Base-by-base conservation (phyloP, 2,113 vertebrate genomes). In the Anarhynchus alexandrinus region DNA sequence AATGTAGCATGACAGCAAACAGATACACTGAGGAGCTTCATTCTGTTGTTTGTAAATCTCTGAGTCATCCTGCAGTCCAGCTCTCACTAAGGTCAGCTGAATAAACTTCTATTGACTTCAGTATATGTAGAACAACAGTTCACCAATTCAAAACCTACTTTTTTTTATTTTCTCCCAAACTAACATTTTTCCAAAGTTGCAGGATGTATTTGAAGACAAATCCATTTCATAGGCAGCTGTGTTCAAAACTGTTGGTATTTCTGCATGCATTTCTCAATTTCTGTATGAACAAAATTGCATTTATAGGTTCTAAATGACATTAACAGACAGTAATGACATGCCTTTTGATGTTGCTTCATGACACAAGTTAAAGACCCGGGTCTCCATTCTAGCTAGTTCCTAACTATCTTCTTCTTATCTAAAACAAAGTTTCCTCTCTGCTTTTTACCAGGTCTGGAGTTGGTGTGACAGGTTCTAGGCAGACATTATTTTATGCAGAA, bases 401-500 rank as follows among this genome's bases (percentile, higher is more conserved):
- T 67, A 32, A 10, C 38, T 91, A 11, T 38, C 10, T 45, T 52
- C 51, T 87, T 86, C 74, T 73, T 77, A 4, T 67, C 22, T 91
- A 79, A 89, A 74, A 1, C 27, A 23, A 59, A 71, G 15, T 54
- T 84, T 81, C 5, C 20, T 58, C 23, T 92, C 55, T 79, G 42
- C 13, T 85, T 87, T 77, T 69, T 96, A 55, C 26, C 92, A 99
- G 99, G 97, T 98, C 98, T 61, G 99, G 98, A 30, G 99, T 99
- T 42, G 99, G 99, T 7, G 97, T 99, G 91, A 98, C 98, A 0
- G 99, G 99, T 15, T 95, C 98, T 90, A 98, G 97, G 96, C 99
- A 99, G 97, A 99, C 99, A 10, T 97, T 99, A 97, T 99, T 99
- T 94, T 99, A 99, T 10, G 98, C 98, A 19, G 99, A 99, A 96